Conservation (phyloP, 2,797 vertebrate genomes). For the Etheostoma perlongum region DNA sequence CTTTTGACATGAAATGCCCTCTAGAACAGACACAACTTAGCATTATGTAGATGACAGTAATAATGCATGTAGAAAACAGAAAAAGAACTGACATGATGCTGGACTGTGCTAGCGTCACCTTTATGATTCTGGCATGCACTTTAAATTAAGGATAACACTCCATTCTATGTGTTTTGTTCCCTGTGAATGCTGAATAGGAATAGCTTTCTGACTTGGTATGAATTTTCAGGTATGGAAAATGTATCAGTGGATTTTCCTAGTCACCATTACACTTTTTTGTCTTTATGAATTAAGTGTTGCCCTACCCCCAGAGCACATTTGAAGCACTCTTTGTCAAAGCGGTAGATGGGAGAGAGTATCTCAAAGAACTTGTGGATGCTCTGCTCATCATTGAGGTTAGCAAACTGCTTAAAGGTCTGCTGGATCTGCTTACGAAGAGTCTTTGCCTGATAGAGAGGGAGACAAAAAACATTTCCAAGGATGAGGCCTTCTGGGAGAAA, state of each 20-base stretch:
- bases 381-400: slow-evolving; percentile 97
- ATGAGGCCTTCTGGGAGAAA: slow-evolving; percentile 12
- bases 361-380: slow-evolving; percentile 99
- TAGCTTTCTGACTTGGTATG: not conserved
- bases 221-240: slow-evolving; percentile 6
- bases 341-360: slow-evolving; percentile 95
- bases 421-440: slow-evolving; percentile 97
- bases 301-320: slow-evolving; percentile 98
- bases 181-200: slow-evolving; percentile 11
- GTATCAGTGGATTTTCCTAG: not conserved
- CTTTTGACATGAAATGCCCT: not conserved
- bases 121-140: not conserved
- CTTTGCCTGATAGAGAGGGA: slow-evolving; percentile 88
- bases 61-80: slow-evolving; percentile 3
- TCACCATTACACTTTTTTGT: slow-evolving; percentile 11
- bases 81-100: not conserved
- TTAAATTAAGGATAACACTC: slow-evolving; percentile 21
- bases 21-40: not conserved
- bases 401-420: slow-evolving; percentile 97
- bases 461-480: not conserved
- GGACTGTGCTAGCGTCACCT: not conserved
- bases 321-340: slow-evolving; percentile 99
- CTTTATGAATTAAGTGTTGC: slow-evolving; percentile 14
- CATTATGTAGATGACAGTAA: not conserved
- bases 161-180: not conserved